phyloP scores from a whole-genome alignment of 2,888 invertebrate species.

The Harpalus rubripes region DNA sequence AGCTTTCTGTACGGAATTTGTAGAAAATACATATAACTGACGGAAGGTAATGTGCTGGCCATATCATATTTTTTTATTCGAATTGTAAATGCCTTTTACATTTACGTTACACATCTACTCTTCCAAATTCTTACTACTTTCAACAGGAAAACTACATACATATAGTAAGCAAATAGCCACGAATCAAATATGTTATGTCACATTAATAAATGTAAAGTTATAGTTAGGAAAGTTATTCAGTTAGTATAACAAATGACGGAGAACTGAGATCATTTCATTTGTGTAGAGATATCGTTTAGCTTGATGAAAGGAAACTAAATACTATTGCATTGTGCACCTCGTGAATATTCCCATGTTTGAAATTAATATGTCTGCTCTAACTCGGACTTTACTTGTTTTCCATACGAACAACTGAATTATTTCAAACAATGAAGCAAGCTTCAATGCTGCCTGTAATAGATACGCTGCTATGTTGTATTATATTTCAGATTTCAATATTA shows the following conservation, averaged over 20 bases:
- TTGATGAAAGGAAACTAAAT: constrained; percentile 20
- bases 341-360: neutral
- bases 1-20: too few relatives aligned
- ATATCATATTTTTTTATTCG: too few relatives aligned
- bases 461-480: neutral
- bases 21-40: too few relatives aligned
- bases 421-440: constrained; percentile 14
- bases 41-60: too few relatives aligned
- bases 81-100: too few relatives aligned
- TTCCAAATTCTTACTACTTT: too few relatives aligned
- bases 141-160: too few relatives aligned
- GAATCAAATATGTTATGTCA: too few relatives aligned
- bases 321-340: constrained; percentile 7
- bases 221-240: neutral
- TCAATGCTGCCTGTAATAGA: neutral
- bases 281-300: constrained; percentile 21
- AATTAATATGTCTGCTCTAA: constrained; percentile 28
- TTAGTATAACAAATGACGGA: constrained; percentile 1
- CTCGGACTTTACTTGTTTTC: constrained; percentile 12
- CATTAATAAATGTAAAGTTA: too few relatives aligned
- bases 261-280: neutral
- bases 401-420: constrained; percentile 32
- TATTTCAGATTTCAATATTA: neutral
- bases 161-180: too few relatives aligned
- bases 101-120: too few relatives aligned